Percentiles rank a stretch among this genome's conserved stretches.
These are phyloP conservation scores for Watsonalla cultraria DNA, from an alignment of 2,888 invertebrate species.

Conservation along the genomic window DNA sequence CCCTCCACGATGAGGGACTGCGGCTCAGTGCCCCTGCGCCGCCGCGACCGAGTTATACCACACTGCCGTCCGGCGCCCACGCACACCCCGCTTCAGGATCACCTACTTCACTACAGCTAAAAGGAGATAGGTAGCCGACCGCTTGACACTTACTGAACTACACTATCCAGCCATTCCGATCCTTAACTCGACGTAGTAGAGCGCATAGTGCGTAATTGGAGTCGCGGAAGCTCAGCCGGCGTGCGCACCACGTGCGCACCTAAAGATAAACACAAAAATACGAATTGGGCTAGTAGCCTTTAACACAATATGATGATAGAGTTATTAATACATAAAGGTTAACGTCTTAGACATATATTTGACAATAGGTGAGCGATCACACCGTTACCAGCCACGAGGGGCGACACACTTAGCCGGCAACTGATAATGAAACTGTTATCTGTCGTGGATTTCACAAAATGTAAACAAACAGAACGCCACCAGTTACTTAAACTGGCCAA, in stretches of 20 bases:
- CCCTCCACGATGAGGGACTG: constrained; percentile 23
- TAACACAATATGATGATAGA: background rate
- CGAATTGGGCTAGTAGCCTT: constrained; percentile 11
- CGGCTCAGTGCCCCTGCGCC: constrained; percentile 15
- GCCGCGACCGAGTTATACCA: constrained; percentile 1
- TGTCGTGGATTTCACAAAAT: background rate
- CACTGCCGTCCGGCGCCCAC: constrained; percentile 11
- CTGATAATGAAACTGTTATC: background rate
- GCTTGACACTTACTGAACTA: background rate
- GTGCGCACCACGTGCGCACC: constrained; percentile 27
- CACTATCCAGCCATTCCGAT: background rate
- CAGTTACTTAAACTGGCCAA: too few relatives aligned
- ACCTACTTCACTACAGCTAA: constrained; percentile 18
- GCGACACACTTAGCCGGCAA: background rate
- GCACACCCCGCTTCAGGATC: constrained; percentile 27
- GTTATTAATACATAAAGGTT: background rate
- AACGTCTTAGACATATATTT: background rate
- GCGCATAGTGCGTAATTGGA: background rate
- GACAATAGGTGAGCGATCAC: background rate
- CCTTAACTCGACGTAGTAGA: background rate
- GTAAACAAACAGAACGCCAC: background rate
- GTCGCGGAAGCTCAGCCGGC: constrained; percentile 8
- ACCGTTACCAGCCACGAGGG: background rate
- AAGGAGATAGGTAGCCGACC: constrained; percentile 11
- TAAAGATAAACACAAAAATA: constrained; percentile 21